Percentiles rank a stretch among this genome's conserved stretches.
Evolutionary conservation across 2,113 vertebrate genomes (phyloP).

Genomic region (Cynocephalus volans): DNA sequence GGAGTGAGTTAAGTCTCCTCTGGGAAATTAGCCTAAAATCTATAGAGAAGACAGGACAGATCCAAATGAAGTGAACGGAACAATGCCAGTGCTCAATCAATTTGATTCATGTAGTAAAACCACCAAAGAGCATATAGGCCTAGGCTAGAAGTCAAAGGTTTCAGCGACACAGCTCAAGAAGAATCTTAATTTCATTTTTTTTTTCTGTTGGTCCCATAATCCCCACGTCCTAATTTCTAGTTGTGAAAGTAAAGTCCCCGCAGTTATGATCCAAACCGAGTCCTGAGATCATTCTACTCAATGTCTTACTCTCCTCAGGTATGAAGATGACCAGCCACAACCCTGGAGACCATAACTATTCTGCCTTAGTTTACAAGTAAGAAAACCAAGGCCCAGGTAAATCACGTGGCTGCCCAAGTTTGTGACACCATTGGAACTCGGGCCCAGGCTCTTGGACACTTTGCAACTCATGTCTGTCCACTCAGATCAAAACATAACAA

Average conservation of each 20-base stretch:
- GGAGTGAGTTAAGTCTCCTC: constrained; percentile 60
- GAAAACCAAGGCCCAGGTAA: not conserved
- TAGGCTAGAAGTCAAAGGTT: constrained; percentile 25
- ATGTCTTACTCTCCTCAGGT: not conserved
- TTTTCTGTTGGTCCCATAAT: not conserved
- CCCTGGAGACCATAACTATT: not conserved
- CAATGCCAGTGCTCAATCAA: not conserved
- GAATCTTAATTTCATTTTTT: not conserved
- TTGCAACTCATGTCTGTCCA: not conserved
- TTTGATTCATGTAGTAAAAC: constrained; percentile 18
- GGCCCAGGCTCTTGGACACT: not conserved
- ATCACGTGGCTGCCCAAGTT: not conserved
- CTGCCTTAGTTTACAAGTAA: not conserved
- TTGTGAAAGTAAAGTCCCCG: not conserved
- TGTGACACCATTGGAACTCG: not conserved
- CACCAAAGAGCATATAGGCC: not conserved
- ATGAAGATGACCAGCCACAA: not conserved
- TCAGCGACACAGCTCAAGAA: not conserved
- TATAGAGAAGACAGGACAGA: constrained; percentile 48
- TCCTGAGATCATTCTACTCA: not conserved
- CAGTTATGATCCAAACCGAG: not conserved
- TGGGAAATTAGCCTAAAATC: constrained; percentile 72
- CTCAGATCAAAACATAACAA: not conserved
- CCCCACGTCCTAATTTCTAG: not conserved
- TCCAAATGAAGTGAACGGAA: constrained; percentile 46